Percentiles rank a stretch among this genome's conserved stretches.
phyloP scores from a whole-genome alignment of 2,113 vertebrate genomes.

The Pterophyllum scalare region DNA sequence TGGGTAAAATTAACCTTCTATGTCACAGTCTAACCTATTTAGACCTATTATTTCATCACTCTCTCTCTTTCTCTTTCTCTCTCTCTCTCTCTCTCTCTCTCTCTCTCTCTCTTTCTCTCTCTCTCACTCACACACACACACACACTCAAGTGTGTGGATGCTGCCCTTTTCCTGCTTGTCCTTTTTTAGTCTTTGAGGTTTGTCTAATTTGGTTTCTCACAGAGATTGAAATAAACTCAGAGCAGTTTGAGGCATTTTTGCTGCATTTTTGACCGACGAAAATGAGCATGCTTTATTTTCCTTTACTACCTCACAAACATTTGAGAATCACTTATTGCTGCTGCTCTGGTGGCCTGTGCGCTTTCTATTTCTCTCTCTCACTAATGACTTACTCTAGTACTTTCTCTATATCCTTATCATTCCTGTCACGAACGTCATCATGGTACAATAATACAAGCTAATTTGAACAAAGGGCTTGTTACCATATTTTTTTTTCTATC shows the following conservation, averaged over 20 bases:
- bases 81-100: not conserved
- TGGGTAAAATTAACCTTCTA: constrained; percentile 4
- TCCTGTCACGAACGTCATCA: constrained; percentile 11
- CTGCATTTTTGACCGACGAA: constrained; percentile 60
- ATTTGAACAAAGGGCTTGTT: not conserved
- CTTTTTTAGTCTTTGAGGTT: constrained; percentile 59
- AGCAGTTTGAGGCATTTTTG: constrained; percentile 70
- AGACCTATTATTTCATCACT: not conserved
- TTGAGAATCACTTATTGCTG: constrained; percentile 32
- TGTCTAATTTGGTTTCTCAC: constrained; percentile 70
- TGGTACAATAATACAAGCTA: not conserved
- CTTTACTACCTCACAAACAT: constrained; percentile 67
- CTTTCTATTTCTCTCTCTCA: not conserved
- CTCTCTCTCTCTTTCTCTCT: too few relatives aligned
- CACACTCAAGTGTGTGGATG: not conserved
- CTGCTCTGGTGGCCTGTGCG: constrained; percentile 8
- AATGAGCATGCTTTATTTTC: constrained; percentile 41
- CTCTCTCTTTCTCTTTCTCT: not conserved
- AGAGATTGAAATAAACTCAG: constrained; percentile 68
- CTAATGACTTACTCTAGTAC: not conserved
- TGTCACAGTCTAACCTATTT: constrained; percentile 12
- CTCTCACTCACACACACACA: not conserved
- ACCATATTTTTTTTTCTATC: not conserved
- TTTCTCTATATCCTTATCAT: constrained; percentile 8
- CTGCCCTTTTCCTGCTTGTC: constrained; percentile 49